These are phyloP conservation scores for Andinoacara biseriatus DNA, from an alignment of 2,113 vertebrate species.

Conservation along the genomic window DNA sequence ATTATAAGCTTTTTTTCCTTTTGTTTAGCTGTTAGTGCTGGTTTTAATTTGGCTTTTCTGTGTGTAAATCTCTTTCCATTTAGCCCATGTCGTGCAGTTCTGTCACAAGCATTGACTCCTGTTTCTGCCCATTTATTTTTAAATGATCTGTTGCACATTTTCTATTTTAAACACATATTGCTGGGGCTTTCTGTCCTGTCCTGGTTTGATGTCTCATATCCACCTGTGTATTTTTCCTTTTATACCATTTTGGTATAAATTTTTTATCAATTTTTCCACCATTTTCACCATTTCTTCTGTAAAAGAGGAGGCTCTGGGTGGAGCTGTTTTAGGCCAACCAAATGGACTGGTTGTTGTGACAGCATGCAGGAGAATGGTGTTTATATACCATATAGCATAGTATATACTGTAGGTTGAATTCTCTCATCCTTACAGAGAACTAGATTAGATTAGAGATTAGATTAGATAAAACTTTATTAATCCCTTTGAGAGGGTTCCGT, in stretches of 20 bases:
- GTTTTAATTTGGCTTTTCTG: not conserved
- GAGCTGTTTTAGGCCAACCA: not conserved
- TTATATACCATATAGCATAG: not conserved
- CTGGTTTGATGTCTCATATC: not conserved
- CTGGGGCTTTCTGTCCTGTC: no score
- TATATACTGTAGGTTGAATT: no score
- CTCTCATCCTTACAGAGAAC: no score
- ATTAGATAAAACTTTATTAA: no score
- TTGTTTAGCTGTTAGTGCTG: not conserved
- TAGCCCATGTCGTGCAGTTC: not conserved
- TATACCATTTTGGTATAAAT: not conserved
- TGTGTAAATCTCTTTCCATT: not conserved
- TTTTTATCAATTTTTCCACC: fast-evolving
- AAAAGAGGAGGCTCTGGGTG: not conserved
- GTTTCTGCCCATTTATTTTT: not conserved
- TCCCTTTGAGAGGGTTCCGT: no score
- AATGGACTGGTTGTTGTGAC: not conserved
- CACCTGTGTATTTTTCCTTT: not conserved
- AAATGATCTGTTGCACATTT: not conserved
- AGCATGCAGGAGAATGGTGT: not conserved
- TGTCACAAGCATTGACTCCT: not conserved
- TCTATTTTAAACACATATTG: not conserved
- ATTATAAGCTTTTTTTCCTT: not conserved
- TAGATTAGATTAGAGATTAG: no score
- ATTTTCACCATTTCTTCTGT: not conserved